phyloP scores from a whole-genome alignment of 2,113 vertebrate species.

The Erinaceus europaeus region DNA sequence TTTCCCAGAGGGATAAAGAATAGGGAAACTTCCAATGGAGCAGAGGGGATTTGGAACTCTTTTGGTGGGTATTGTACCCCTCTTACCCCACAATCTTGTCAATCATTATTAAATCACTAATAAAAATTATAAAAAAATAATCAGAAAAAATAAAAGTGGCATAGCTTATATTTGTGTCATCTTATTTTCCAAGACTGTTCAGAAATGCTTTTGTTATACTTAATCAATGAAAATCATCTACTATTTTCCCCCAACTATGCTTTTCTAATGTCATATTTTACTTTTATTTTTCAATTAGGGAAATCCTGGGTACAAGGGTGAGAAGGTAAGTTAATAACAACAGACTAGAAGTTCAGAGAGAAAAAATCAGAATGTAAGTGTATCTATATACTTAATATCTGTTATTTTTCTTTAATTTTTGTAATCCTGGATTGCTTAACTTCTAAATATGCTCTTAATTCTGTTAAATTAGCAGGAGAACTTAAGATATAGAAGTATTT shows the following conservation, averaged over 20 bases:
- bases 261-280: conserved; percentile 4
- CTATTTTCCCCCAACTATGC: not conserved
- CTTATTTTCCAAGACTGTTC: conserved; percentile 3
- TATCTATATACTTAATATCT: not conserved
- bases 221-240: not conserved
- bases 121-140: no score
- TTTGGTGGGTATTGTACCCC: no score
- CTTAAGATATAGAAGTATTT: not conserved
- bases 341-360: conserved; percentile 46
- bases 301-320: conserved; percentile 86
- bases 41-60: no score
- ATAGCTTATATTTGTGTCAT: not conserved
- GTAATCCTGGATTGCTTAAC: not conserved
- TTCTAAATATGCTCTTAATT: not conserved
- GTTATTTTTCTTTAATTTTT: not conserved
- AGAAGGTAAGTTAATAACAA: conserved; percentile 83
- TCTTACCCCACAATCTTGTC: no score
- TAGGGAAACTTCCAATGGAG: no score
- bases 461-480: conserved; percentile 7
- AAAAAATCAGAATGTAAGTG: conserved; percentile 7
- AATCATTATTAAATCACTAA: no score
- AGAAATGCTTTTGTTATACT: conserved; percentile 29
- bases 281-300: conserved; percentile 80
- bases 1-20: no score
- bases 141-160: not conserved